Conservation (phyloP, 2,888 invertebrate genomes). For the Macrostomum cliftonense region DNA sequence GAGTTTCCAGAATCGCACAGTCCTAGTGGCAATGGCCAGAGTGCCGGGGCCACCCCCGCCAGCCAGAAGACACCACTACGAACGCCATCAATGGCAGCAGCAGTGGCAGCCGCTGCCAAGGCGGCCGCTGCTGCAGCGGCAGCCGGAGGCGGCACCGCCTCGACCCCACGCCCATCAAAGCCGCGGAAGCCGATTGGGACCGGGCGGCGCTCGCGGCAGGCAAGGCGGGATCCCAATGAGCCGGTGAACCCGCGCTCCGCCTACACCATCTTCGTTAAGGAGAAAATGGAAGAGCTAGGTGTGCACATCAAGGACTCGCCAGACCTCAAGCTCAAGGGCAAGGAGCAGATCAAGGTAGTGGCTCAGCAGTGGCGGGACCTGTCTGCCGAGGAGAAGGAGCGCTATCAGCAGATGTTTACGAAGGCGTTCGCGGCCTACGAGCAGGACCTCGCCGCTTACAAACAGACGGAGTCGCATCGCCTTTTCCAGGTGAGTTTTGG, state of each 20-base stretch:
- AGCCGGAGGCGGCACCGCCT: background rate
- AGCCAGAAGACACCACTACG: conserved; percentile 9
- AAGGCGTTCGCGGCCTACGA: too few species aligned
- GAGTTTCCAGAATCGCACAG: too few species aligned
- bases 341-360: background rate
- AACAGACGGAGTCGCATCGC: too few species aligned
- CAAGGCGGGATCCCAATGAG: too few species aligned
- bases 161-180: too few species aligned
- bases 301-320: conserved; percentile 1
- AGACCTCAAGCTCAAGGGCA: background rate
- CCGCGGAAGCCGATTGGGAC: too few species aligned
- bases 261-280: conserved; percentile 4
- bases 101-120: conserved; percentile 5
- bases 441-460: too few species aligned
- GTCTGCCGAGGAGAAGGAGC: too few species aligned
- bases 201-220: too few species aligned
- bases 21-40: too few species aligned
- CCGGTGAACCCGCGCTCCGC: background rate
- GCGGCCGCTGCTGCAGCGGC: conserved; percentile 9
- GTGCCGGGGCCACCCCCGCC: background rate
- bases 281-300: background rate
- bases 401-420: too few species aligned
- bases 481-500: too few species aligned
- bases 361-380: background rate
- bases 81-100: conserved; percentile 8